Evolutionary conservation across 2,113 vertebrate species (phyloP).

Genomic region (Apodemus sylvaticus): DNA sequence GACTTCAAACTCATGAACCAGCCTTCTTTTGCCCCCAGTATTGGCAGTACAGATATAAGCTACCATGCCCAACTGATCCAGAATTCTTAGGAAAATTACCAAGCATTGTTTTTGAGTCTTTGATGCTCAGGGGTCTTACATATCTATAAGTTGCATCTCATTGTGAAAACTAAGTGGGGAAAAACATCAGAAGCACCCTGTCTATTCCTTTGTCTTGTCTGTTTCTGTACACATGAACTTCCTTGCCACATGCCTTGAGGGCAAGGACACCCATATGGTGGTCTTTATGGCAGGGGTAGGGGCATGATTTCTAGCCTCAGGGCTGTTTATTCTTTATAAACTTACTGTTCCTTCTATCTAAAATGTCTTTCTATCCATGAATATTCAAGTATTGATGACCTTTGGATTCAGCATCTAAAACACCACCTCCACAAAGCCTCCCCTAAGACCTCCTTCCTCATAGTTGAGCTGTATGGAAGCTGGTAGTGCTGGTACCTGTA

Average conservation of each 20-base stretch:
- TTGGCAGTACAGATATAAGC: not conserved
- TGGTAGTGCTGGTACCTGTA: no score
- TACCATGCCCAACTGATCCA: not conserved
- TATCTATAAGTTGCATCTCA: not conserved
- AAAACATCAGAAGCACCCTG: not conserved
- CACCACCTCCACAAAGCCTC: not conserved
- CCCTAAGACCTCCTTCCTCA: not conserved
- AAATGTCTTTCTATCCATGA: not conserved
- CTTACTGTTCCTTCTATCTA: rapidly evolving
- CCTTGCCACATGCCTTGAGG: not conserved
- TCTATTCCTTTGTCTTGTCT: not conserved
- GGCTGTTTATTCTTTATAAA: not conserved
- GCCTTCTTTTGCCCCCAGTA: not conserved
- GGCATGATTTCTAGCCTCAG: not conserved
- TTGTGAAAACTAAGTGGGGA: not conserved
- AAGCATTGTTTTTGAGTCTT: not conserved
- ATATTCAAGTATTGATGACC: not conserved
- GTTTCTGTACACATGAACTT: not conserved
- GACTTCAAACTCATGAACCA: not conserved
- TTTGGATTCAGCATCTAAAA: not conserved
- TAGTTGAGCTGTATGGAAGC: no score
- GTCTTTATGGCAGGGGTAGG: not conserved
- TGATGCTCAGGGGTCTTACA: not conserved
- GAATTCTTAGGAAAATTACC: not conserved
- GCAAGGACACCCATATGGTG: not conserved